phyloP scores from a whole-genome alignment of 2,888 invertebrate genomes.

The Eristalis intricaria region DNA sequence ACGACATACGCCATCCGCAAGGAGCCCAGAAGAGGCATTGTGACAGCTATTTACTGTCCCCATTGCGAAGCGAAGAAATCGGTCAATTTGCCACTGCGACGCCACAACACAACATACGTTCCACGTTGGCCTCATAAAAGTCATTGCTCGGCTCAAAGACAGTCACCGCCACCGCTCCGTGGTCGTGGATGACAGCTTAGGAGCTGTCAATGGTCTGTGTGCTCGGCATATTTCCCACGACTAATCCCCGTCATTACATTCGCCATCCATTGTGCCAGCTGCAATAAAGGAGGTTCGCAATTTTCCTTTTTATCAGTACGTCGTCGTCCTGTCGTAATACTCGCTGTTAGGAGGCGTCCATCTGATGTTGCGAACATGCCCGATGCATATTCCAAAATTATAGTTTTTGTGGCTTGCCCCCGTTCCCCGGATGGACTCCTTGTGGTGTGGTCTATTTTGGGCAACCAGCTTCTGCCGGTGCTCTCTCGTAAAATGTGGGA shows the following conservation, averaged over 20 bases:
- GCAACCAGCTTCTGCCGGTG: neutral
- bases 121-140: neutral
- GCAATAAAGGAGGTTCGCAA: constrained; percentile 31
- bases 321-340: neutral
- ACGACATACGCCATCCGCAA: neutral
- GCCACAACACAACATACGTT: neutral
- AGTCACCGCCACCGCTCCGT: neutral
- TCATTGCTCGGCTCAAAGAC: neutral
- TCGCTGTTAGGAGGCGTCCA: neutral
- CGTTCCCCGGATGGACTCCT: neutral
- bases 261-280: constrained; percentile 25
- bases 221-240: constrained; percentile 21
- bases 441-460: neutral
- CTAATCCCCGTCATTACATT: constrained; percentile 21
- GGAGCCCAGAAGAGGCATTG: neutral
- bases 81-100: neutral
- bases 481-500: constrained; percentile 8
- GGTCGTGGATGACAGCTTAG: constrained; percentile 9
- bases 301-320: constrained; percentile 13
- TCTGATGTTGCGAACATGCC: constrained; percentile 2
- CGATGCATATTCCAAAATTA: constrained; percentile 22
- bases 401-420: neutral
- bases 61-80: neutral
- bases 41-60: neutral
- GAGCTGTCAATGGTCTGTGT: constrained; percentile 1